Conservation (phyloP, 2,888 invertebrate species). For the Erannis defoliaria region DNA sequence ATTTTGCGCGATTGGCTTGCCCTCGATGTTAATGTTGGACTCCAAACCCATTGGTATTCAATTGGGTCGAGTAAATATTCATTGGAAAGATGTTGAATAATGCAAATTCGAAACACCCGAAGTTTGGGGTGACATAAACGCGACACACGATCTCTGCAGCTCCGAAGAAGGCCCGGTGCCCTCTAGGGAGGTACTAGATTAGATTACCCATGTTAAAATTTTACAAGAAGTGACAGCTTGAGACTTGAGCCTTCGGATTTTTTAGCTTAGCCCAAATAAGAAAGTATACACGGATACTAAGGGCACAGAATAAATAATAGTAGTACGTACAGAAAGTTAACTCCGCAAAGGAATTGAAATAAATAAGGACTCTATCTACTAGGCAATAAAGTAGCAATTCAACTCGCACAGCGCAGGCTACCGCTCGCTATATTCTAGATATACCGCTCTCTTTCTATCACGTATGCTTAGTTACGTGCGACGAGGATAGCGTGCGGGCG, state of each 20-base stretch:
- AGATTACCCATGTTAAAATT: slow-evolving; percentile 23
- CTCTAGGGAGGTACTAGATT: slow-evolving; percentile 22
- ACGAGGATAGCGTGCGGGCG: no score
- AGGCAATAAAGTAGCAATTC: no score
- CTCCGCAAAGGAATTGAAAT: no score
- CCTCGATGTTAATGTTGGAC: slow-evolving; percentile 50
- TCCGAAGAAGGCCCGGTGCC: slow-evolving; percentile 24
- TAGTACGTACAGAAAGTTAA: no score
- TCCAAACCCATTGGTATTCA: slow-evolving; percentile 60
- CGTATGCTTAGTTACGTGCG: no score
- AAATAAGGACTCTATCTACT: no score
- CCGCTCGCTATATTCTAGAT: no score
- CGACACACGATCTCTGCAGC: slow-evolving; percentile 53
- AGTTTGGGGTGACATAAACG: slow-evolving; percentile 56
- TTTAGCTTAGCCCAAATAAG: slow-evolving; percentile 1
- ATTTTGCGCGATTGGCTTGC: slow-evolving; percentile 46
- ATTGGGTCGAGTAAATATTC: slow-evolving; percentile 63
- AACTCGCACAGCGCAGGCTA: no score
- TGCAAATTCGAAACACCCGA: slow-evolving; percentile 60
- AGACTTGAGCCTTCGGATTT: slow-evolving; percentile 7
- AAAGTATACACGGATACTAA: no score
- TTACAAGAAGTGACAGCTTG: slow-evolving; percentile 23
- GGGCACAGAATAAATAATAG: no score
- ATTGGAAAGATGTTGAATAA: slow-evolving; percentile 62
- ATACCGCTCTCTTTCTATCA: no score